phyloP scores from a whole-genome alignment of 1,140 invertebrate species.

The Drosophila asahinai region DNA sequence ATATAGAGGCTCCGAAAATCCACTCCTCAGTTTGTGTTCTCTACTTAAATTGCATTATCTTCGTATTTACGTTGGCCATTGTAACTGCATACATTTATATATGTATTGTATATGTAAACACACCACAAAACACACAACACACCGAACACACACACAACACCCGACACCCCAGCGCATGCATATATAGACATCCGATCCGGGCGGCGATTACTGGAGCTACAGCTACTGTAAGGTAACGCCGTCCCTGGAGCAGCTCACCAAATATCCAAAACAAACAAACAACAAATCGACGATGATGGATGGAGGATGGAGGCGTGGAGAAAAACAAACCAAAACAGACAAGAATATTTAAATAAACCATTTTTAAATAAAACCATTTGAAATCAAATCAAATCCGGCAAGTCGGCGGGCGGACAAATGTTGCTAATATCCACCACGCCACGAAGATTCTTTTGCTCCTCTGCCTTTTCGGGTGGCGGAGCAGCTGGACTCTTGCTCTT shows the following conservation, averaged over 20 bases:
- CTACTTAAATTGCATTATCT: slow-evolving; percentile 20
- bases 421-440: slow-evolving; percentile 56
- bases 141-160: slow-evolving; percentile 21
- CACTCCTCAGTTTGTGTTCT: slow-evolving; percentile 16
- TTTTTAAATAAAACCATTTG: slow-evolving; percentile 67
- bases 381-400: slow-evolving; percentile 65
- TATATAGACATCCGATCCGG: slow-evolving; percentile 50
- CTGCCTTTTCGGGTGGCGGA: not conserved
- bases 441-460: not conserved
- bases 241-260: not conserved
- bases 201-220: slow-evolving; percentile 7
- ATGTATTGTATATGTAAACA: slow-evolving; percentile 42
- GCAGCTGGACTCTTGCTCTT: not conserved
- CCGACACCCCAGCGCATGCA: slow-evolving; percentile 20
- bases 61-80: slow-evolving; percentile 19
- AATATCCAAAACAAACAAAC: slow-evolving; percentile 7
- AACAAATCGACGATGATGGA: slow-evolving; percentile 22
- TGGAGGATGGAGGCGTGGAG: slow-evolving; percentile 10
- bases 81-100: slow-evolving; percentile 39
- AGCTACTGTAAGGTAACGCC: not conserved
- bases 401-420: slow-evolving; percentile 55
- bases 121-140: slow-evolving; percentile 11
- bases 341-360: slow-evolving; percentile 78
- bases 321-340: slow-evolving; percentile 52
- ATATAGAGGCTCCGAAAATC: slow-evolving; percentile 1